Percentiles rank a stretch among this genome's conserved stretches.
phyloP scores from a whole-genome alignment of 2,113 vertebrate species.

The Corvus moneduloides region DNA sequence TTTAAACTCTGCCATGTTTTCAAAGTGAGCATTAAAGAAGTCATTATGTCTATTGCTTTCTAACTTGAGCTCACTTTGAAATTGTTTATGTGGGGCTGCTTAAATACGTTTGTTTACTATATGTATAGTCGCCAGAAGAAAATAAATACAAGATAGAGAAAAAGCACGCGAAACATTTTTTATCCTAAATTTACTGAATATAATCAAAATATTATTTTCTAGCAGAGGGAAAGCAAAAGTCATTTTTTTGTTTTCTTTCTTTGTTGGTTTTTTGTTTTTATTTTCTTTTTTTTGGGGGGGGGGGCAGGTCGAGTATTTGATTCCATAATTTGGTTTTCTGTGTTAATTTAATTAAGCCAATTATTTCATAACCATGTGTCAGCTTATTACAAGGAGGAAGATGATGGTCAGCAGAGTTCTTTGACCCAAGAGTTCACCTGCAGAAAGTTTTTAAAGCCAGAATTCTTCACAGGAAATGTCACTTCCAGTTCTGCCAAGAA shows the following conservation, averaged over 20 bases:
- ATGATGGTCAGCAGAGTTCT: background rate
- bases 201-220: background rate
- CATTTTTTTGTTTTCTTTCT: rapidly evolving
- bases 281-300: too few species aligned
- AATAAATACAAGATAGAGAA: background rate
- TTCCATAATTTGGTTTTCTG: background rate
- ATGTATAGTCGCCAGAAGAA: background rate
- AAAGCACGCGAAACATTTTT: background rate
- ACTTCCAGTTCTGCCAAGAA: background rate
- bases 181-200: background rate
- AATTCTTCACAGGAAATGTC: background rate
- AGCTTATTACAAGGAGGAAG: background rate
- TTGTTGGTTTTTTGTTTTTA: too few species aligned
- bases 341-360: background rate
- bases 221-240: background rate
- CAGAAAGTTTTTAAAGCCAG: background rate
- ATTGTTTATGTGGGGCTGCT: background rate
- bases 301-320: background rate
- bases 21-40: background rate
- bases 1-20: background rate
- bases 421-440: background rate
- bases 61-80: background rate
- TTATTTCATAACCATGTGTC: background rate
- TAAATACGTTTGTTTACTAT: background rate
- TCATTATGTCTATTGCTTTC: background rate